Conservation (phyloP, 2,888 invertebrate species). For the Coenonympha glycerion region DNA sequence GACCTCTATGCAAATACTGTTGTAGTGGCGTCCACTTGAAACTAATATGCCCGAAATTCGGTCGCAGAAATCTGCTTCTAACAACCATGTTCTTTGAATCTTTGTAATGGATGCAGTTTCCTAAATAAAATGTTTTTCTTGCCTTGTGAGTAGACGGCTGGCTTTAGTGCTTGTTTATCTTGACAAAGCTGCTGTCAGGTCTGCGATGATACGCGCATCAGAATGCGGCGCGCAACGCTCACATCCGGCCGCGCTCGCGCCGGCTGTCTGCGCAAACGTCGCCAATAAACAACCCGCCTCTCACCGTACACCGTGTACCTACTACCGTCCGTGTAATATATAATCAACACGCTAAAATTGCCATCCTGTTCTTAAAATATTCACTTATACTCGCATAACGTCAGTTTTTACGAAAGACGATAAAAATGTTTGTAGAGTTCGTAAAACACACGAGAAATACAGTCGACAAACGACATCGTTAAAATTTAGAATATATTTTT, state of each 20-base stretch:
- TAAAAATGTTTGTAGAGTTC: slow-evolving; percentile 15
- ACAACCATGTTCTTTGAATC: too few species aligned
- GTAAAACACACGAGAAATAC: slow-evolving; percentile 23
- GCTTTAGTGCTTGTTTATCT: slow-evolving; percentile 1
- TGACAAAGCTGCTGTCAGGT: slow-evolving; percentile 9
- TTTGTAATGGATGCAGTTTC: too few species aligned
- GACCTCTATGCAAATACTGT: too few species aligned
- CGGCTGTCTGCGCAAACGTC: slow-evolving; percentile 28
- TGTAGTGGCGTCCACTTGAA: too few species aligned
- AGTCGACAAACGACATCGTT: slow-evolving; percentile 25
- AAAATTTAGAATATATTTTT: slow-evolving; percentile 28
- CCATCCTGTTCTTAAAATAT: slow-evolving; percentile 19
- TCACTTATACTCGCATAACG: slow-evolving; percentile 12
- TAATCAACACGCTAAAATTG: slow-evolving; percentile 14
- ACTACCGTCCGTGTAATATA: slow-evolving; percentile 7
- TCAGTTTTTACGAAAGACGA: slow-evolving; percentile 13
- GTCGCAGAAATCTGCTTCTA: too few species aligned
- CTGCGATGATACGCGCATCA: slow-evolving; percentile 27
- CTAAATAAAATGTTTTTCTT: too few species aligned
- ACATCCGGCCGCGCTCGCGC: slow-evolving; percentile 31
- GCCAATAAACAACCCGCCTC: slow-evolving; percentile 37
- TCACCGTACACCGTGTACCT: slow-evolving; percentile 1
- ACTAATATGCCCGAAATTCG: too few species aligned
- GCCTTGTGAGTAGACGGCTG: too few species aligned
- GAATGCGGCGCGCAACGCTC: slow-evolving; percentile 32